A percentile compares a stretch with the other conserved stretches of the same genome.
These are phyloP conservation scores for Tarsius wallacei DNA, from an alignment of 2,797 vertebrate species.

Conservation along the genomic window DNA sequence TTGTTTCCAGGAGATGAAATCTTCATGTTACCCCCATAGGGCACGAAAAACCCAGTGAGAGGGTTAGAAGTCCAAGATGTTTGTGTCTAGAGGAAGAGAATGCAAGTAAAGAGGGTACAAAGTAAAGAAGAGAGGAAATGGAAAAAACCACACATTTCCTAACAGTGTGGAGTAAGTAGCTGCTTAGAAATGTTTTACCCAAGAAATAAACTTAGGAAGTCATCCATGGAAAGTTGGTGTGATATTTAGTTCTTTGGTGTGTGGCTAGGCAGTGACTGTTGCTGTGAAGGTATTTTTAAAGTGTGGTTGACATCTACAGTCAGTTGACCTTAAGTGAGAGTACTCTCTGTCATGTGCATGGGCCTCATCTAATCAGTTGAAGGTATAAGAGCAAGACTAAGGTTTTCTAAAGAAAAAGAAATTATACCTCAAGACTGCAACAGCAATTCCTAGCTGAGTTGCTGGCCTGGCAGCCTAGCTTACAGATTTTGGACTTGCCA, in stretches of 20 bases:
- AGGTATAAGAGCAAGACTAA: neutral
- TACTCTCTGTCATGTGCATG: neutral
- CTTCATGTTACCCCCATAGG: neutral
- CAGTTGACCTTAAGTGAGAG: neutral
- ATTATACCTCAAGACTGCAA: neutral
- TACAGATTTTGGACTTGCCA: neutral
- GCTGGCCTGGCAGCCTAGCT: neutral
- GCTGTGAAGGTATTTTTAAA: neutral
- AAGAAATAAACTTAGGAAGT: neutral
- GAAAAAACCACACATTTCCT: neutral
- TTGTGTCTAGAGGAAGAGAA: neutral
- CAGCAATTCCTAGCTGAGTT: neutral
- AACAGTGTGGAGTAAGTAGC: accelerated
- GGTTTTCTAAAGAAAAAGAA: neutral
- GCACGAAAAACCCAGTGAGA: accelerated
- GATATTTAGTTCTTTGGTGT: neutral
- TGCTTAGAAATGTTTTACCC: neutral
- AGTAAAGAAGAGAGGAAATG: neutral
- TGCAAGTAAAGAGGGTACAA: neutral
- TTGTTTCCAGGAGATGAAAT: neutral
- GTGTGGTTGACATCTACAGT: neutral
- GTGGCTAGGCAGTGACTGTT: neutral
- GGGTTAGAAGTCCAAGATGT: neutral
- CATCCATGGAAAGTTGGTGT: neutral
- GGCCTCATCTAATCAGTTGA: neutral